phyloP scores from a whole-genome alignment of 1,140 invertebrate species.

The Drosophila takahashii region DNA sequence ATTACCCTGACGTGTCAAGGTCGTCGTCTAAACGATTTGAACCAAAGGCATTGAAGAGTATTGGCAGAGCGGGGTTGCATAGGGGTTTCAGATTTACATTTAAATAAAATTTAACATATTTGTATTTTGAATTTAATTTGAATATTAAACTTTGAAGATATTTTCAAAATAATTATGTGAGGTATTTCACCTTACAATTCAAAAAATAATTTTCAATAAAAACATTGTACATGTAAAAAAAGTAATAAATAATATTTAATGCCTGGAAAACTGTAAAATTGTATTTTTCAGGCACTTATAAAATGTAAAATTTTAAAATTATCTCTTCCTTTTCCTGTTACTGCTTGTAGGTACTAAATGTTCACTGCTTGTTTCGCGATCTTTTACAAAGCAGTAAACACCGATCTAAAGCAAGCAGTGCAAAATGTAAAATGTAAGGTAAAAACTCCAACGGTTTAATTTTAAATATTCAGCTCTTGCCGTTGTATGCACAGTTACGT shows the following conservation, averaged over 20 bases:
- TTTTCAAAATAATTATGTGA: no score
- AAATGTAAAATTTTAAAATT: no score
- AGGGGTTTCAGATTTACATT: not conserved
- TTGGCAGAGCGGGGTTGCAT: slow-evolving; percentile 2
- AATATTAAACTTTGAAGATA: no score
- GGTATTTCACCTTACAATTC: no score
- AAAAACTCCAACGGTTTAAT: not conserved
- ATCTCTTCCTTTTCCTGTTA: not conserved
- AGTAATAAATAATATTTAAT: no score
- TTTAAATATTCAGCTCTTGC: slow-evolving; percentile 26
- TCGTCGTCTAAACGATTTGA: slow-evolving; percentile 12
- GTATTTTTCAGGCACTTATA: no score
- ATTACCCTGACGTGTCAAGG: slow-evolving; percentile 75
- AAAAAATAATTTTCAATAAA: no score
- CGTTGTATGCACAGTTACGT: slow-evolving; percentile 71
- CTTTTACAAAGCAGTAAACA: not conserved
- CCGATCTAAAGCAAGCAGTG: not conserved
- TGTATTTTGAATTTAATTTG: not conserved
- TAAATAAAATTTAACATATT: not conserved
- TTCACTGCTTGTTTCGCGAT: not conserved
- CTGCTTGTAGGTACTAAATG: not conserved
- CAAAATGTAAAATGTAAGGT: not conserved
- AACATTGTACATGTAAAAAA: no score
- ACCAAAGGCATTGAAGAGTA: not conserved
- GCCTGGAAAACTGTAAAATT: no score